phyloP scores from a whole-genome alignment of 92 coral and sea anemone species.

The Paragorgia papillata region DNA sequence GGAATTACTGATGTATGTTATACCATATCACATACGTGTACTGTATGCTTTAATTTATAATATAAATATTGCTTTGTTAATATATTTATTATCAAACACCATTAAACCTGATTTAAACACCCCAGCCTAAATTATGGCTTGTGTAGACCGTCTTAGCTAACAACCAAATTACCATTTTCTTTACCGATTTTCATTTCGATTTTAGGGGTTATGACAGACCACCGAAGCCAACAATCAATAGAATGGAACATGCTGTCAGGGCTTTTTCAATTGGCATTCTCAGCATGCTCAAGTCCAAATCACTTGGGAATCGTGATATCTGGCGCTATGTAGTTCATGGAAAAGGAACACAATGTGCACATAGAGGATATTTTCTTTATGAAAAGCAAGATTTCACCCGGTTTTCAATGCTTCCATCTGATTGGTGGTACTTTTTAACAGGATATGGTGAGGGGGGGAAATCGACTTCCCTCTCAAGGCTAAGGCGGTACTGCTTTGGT shows the following conservation, averaged over 20 bases:
- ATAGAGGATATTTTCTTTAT: not conserved
- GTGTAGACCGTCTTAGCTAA: not conserved
- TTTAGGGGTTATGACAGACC: constrained; percentile 22
- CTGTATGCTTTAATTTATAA: too few species aligned
- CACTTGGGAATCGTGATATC: not conserved
- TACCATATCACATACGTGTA: too few species aligned
- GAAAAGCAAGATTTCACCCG: not conserved
- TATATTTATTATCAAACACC: too few species aligned
- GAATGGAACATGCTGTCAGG: not conserved
- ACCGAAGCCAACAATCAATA: not conserved
- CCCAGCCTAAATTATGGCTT: too few species aligned
- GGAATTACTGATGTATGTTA: not conserved
- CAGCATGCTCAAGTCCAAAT: not conserved
- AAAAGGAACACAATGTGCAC: constrained; percentile 4
- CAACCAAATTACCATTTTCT: not conserved
- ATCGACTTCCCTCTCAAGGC: not conserved
- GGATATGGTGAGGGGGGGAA: not conserved
- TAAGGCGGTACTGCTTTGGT: not conserved
- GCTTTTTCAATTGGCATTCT: not conserved
- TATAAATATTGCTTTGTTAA: too few species aligned
- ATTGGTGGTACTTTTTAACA: constrained; percentile 10
- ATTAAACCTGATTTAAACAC: too few species aligned
- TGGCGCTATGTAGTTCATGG: not conserved
- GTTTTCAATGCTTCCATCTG: not conserved
- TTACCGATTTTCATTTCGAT: too few species aligned